Percentiles rank a stretch among this genome's conserved stretches.
Conservation (phyloP, 2,113 vertebrate genomes). For the Oryzias curvinotus region DNA sequence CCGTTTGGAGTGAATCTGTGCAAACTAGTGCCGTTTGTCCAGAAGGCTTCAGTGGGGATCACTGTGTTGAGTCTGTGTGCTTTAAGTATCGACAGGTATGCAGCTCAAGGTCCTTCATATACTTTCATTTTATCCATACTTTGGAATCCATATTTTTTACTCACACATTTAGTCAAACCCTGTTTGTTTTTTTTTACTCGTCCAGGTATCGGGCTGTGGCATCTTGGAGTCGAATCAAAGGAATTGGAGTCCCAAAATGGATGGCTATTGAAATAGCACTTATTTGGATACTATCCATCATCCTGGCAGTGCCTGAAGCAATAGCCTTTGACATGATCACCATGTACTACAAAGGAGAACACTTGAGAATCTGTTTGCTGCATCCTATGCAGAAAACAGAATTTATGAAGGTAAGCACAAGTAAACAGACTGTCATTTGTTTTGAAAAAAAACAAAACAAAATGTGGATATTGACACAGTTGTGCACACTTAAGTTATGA, state of each 20-base stretch:
- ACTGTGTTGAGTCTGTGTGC: conserved; percentile 96
- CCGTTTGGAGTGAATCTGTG: conserved; percentile 92
- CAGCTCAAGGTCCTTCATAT: not conserved
- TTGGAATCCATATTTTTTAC: too few relatives aligned
- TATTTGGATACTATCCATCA: conserved; percentile 91
- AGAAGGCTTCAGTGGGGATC: conserved; percentile 95
- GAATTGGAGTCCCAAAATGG: conserved; percentile 91
- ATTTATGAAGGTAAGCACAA: conserved; percentile 87
- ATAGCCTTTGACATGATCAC: conserved; percentile 91
- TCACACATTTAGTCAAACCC: not conserved
- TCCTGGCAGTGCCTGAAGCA: conserved; percentile 90
- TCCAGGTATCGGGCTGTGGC: conserved; percentile 92
- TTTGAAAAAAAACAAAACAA: not conserved
- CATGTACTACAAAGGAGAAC: conserved; percentile 85
- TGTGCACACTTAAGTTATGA: not conserved
- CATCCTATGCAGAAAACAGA: conserved; percentile 83
- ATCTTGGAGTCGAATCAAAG: conserved; percentile 95
- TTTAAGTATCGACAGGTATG: conserved; percentile 94
- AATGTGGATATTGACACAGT: conserved; percentile 38
- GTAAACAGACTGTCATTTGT: not conserved
- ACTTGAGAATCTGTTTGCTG: conserved; percentile 87
- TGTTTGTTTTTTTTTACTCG: not conserved
- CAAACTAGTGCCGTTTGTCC: conserved; percentile 96
- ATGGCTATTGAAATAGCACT: conserved; percentile 91
- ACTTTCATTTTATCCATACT: too few relatives aligned